Evolutionary conservation across 2,888 invertebrate genomes (phyloP).

Genomic region (Rotaria magnacalcarata): DNA sequence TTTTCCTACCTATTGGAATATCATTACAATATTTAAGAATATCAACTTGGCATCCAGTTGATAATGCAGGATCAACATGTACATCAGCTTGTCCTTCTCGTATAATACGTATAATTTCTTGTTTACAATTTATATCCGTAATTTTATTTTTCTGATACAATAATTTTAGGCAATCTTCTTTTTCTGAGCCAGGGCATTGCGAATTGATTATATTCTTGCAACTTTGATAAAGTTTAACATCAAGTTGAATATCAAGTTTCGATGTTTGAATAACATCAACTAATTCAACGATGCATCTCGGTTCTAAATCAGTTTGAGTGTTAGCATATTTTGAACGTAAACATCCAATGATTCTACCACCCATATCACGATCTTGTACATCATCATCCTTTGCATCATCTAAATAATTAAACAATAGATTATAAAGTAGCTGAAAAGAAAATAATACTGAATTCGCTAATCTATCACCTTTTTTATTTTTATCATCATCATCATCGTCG

Average conservation of each 20-base stretch:
- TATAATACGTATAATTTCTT: constrained; percentile 39
- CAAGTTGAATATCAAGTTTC: neutral
- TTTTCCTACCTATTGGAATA: constrained; percentile 30
- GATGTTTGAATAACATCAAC: neutral
- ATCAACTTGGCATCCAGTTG: constrained; percentile 36
- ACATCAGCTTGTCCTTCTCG: constrained; percentile 42
- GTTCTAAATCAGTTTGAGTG: neutral
- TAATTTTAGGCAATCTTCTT: constrained; percentile 45
- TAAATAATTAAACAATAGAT: neutral
- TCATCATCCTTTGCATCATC: neutral
- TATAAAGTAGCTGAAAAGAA: neutral
- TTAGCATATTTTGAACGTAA: neutral
- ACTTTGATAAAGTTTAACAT: neutral
- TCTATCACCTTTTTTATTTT: neutral
- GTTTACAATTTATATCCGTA: neutral
- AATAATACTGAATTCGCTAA: too few relatives aligned
- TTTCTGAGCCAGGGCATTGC: neutral
- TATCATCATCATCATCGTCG: neutral
- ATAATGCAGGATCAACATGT: constrained; percentile 39
- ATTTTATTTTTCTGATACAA: constrained; percentile 36
- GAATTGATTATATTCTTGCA: constrained; percentile 33
- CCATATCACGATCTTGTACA: neutral
- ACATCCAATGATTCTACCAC: neutral
- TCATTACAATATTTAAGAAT: constrained; percentile 36
- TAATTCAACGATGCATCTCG: neutral